Conservation (phyloP, 2,888 invertebrate species). For the Mythimna impura region DNA sequence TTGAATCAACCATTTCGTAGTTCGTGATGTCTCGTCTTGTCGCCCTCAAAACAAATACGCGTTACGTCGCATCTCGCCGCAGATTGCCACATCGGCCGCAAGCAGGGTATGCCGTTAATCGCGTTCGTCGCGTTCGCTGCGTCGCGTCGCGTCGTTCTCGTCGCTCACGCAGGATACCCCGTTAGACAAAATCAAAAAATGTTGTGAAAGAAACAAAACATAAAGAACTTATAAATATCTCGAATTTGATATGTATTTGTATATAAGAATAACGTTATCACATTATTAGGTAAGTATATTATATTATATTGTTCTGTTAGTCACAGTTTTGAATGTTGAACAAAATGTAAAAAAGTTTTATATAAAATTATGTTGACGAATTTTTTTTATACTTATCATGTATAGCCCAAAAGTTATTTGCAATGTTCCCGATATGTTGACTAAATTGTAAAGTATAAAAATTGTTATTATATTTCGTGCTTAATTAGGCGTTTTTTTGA, state of each 20-base stretch:
- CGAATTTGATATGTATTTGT: slow-evolving; percentile 54
- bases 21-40: background rate
- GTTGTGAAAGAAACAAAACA: slow-evolving; percentile 10
- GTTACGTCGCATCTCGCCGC: background rate
- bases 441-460: background rate
- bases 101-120: background rate
- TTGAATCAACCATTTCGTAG: background rate
- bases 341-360: slow-evolving; percentile 34
- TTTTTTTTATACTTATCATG: slow-evolving; percentile 19
- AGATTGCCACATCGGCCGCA: background rate
- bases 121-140: background rate
- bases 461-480: background rate
- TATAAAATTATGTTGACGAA: slow-evolving; percentile 13
- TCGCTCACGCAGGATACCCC: background rate
- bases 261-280: slow-evolving; percentile 59
- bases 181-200: slow-evolving; percentile 1
- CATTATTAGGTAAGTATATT: slow-evolving; percentile 57
- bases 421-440: background rate
- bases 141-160: background rate
- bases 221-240: slow-evolving; percentile 24
- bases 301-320: slow-evolving; percentile 56
- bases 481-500: background rate
- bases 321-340: slow-evolving; percentile 50
- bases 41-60: background rate
- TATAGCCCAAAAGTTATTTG: background rate